Base-by-base conservation (phyloP, 2,113 vertebrate genomes). In the Thalassarche chlororhynchos region DNA sequence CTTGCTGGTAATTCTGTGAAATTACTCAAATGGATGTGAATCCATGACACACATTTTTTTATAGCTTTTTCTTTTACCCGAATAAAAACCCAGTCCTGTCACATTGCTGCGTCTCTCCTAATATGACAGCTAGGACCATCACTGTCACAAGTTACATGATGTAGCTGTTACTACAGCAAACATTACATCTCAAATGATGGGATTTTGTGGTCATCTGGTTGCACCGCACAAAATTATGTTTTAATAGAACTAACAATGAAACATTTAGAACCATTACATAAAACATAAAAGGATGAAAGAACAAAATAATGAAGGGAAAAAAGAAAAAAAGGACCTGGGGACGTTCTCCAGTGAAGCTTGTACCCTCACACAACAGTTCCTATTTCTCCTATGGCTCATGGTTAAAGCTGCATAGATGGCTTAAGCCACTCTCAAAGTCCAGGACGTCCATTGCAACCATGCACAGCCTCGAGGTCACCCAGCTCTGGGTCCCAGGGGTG, bases 231-330 rank as follows among this genome's bases (percentile, higher is more conserved):
- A 95, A 97, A 95, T 91, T 95, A 86, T 74, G 38, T 95, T 93
- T 89, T 88, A 91, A 23, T 80, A 93, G 75, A 91, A 68, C 84
- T 76, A 96, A 92, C 77, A 91, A 69, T 71, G 92, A 90, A 93
- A 91, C 60, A 61, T 87, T 95, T 72, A 94, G 88, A 92, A 66
- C 38, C 40, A 70, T 76, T 70, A 70, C 78, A 90, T 70, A 51
- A 94, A 96, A 80, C 38, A 87, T 28, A 46, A 93, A 95, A 90
- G 68, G 42, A 64, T 55, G 40, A 83, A 83, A 78, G 71, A 93
- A 58, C 60, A 77, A 97, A 91, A 74, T 36, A 93, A 87, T 54
- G 54, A 32, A 74, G 42, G 15, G 1, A 4, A 7, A 4, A 26
- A 46, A 64, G 26, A 14, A 12, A 3, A 25, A 62, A 62, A 17